Conservation (phyloP, 2,113 vertebrate species). For the Vimba vimba region DNA sequence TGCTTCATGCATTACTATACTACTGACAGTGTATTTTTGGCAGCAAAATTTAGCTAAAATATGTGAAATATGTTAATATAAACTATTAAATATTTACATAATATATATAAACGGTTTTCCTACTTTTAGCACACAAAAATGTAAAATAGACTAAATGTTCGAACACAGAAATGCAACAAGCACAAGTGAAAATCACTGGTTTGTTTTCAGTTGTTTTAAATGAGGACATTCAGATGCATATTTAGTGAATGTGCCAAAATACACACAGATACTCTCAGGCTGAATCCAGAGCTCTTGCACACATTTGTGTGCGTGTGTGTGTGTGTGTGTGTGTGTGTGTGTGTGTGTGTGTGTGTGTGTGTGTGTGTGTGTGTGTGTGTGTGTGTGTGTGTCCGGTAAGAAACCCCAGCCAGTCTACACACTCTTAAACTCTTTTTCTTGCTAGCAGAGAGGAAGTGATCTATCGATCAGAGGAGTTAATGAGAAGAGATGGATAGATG, state of each 20-base stretch:
- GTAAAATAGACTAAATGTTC: too few species aligned
- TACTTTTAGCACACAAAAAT: too few species aligned
- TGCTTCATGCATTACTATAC: too few species aligned
- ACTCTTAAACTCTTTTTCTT: constrained; percentile 50
- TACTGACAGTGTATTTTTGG: too few species aligned
- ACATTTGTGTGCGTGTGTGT: constrained; percentile 20
- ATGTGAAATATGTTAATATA: too few species aligned
- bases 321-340: constrained; percentile 37
- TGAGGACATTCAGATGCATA: background rate
- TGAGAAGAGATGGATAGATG: constrained; percentile 44
- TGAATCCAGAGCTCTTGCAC: background rate
- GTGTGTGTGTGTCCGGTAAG: constrained; percentile 32
- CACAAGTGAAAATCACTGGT: too few species aligned
- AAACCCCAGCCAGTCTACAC: constrained; percentile 36
- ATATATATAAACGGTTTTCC: too few species aligned
- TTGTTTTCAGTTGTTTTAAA: background rate
- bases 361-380: constrained; percentile 37
- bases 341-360: constrained; percentile 29
- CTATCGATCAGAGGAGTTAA: constrained; percentile 58
- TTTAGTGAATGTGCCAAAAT: background rate
- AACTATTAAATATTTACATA: too few species aligned
- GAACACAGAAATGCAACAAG: too few species aligned
- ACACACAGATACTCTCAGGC: background rate
- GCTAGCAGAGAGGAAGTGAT: constrained; percentile 58
- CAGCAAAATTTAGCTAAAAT: too few species aligned